Evolutionary conservation across 2,888 invertebrate genomes (phyloP), one percentile per base, ranked within the genome.

Genomic region (Argyra leucocephala): DNA sequence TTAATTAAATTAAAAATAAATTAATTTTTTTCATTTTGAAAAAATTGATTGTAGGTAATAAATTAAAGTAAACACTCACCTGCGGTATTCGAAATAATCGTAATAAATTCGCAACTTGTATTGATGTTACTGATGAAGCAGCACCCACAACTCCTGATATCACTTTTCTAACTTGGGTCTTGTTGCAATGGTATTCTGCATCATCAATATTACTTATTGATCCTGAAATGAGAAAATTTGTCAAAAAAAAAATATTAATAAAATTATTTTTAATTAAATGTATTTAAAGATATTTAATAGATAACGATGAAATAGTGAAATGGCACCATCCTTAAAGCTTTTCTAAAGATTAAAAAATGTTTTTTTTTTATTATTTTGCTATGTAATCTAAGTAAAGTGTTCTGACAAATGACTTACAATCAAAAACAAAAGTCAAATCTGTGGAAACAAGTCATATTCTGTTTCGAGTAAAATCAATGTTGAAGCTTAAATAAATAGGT

Each of bases 141-240:
- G 93, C 93, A 3, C 91, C 93, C 48, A 93, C 89, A 10, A 93
- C 93, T 2, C 93, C 93, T 7, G 91, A 90, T 72, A 93, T 92
- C 63, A 92, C 91, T 78, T 93, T 93, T 63, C 91, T 83, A 66
- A 91, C 87, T 71, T 90, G 88, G 0, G 88, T 88, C 75, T 91
- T 91, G 76, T 89, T 89, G 81, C 93, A 93, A 74, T 88, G 87
- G 77, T 88, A 87, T 77, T 92, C 91, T 9, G 89, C 90, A 61
- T 92, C 93, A 73, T 93, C 93, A 70, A 96, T 93, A 80, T 94
- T 95, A 78, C 93, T 93, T 75, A 96, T 95, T 23, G 95, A 96
- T 69, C 96, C 96, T 96, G 84, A 0, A 82, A 82, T 67, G 67
- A 69, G 69, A 73, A 59, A 18, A 65, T 12, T 64, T 63, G 57